phyloP scores from a whole-genome alignment of 2,113 vertebrate species.

The Oncorhynchus kisutch region DNA sequence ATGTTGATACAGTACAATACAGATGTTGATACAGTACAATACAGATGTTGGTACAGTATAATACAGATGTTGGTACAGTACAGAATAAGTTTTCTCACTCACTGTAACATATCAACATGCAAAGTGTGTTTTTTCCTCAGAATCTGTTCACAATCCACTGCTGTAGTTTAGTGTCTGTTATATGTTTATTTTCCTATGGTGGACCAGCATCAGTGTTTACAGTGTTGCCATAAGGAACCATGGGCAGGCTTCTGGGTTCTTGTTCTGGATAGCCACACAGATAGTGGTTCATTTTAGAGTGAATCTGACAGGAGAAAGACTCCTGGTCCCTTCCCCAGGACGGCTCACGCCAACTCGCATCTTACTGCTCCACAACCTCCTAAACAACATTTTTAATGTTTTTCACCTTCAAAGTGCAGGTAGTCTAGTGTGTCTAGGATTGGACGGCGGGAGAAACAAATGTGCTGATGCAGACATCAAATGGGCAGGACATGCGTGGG shows the following conservation, averaged over 20 bases:
- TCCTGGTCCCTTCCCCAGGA: conserved; percentile 17
- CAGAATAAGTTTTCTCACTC: background rate
- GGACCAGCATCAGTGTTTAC: background rate
- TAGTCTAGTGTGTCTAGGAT: background rate
- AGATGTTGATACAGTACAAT: background rate
- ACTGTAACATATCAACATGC: background rate
- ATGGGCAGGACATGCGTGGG: background rate
- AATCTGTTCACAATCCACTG: conserved; percentile 2
- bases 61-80: too few relatives aligned
- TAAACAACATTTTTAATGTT: too few relatives aligned
- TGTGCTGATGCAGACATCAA: background rate
- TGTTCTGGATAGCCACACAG: conserved; percentile 25
- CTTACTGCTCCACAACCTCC: background rate
- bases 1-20: too few relatives aligned
- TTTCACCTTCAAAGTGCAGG: conserved; percentile 28
- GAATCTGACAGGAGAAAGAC: conserved; percentile 39
- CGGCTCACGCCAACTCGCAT: conserved; percentile 9
- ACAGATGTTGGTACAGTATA: background rate
- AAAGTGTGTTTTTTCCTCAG: conserved; percentile 5
- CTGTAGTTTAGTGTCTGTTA: background rate
- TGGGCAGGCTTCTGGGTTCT: conserved; percentile 17
- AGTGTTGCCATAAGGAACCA: conserved; percentile 34
- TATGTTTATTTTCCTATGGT: conserved; percentile 4
- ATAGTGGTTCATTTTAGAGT: conserved; percentile 46
- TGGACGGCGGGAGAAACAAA: background rate